Percentiles rank a stretch among this genome's conserved stretches.
phyloP scores from a whole-genome alignment of 1,140 invertebrate genomes.

The Caligus rogercresseyi region DNA sequence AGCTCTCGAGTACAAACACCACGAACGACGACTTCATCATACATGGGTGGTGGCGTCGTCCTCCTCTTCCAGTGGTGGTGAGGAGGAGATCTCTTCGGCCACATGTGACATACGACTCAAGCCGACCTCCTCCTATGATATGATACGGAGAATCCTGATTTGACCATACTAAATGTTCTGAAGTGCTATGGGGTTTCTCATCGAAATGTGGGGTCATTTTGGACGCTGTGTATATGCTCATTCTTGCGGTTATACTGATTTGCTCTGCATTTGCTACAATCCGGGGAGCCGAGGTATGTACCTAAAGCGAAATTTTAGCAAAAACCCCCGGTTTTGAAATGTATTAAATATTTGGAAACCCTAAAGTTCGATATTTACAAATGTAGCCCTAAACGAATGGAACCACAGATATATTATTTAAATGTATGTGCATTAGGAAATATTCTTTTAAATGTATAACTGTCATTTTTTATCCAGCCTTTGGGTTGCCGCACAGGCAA shows the following conservation, averaged over 20 bases:
- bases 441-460: too few species aligned
- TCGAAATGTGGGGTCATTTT: slow-evolving; percentile 11
- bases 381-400: too few species aligned
- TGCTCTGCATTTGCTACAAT: slow-evolving; percentile 9
- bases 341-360: too few species aligned
- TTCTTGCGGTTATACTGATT: slow-evolving; percentile 3
- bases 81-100: too few species aligned
- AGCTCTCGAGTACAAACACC: neutral
- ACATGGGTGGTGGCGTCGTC: too few species aligned
- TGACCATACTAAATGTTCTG: slow-evolving; percentile 7
- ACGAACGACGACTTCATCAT: neutral
- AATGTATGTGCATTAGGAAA: too few species aligned
- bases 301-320: too few species aligned
- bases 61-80: neutral
- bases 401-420: too few species aligned
- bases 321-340: too few species aligned
- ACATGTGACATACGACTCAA: slow-evolving; percentile 4
- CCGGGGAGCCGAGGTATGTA: slow-evolving; percentile 10
- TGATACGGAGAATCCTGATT: neutral
- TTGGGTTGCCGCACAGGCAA: too few species aligned
- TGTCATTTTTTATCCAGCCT: too few species aligned
- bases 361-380: too few species aligned
- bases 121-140: slow-evolving; percentile 13
- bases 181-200: slow-evolving; percentile 4
- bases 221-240: slow-evolving; percentile 2